phyloP scores from a whole-genome alignment of 2,797 vertebrate species.

The Enteromius paludinosus region DNA sequence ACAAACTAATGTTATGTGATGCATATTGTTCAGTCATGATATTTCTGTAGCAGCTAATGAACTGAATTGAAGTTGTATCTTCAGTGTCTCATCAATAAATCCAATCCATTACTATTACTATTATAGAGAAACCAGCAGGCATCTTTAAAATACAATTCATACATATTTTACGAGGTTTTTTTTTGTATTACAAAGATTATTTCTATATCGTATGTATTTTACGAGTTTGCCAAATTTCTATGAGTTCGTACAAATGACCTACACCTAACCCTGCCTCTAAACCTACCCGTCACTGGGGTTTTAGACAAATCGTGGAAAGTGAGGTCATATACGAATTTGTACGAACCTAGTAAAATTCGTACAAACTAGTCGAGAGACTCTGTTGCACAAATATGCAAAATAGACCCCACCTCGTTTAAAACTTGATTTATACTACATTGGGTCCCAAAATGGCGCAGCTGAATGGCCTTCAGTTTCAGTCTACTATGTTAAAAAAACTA shows the following conservation, averaged over 20 bases:
- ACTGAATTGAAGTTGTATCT: not conserved
- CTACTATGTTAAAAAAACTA: not conserved
- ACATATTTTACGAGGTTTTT: too few relatives aligned
- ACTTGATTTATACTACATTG: not conserved
- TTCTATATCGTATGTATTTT: too few relatives aligned
- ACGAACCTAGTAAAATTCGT: too few relatives aligned
- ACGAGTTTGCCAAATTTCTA: too few relatives aligned
- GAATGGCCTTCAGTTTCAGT: not conserved
- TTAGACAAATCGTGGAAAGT: too few relatives aligned
- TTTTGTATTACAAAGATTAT: too few relatives aligned
- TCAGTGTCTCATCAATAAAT: not conserved
- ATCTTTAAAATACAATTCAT: not conserved
- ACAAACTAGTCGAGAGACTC: too few relatives aligned
- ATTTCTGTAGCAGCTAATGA: not conserved
- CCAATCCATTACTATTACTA: not conserved
- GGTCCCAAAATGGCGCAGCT: not conserved
- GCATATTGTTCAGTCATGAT: not conserved
- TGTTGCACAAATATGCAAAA: not conserved
- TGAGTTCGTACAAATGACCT: too few relatives aligned
- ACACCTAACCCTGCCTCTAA: too few relatives aligned
- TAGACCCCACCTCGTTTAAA: not conserved
- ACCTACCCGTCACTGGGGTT: too few relatives aligned
- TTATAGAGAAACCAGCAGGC: not conserved
- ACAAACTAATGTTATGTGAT: not conserved
- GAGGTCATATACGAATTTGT: too few relatives aligned